Conservation (phyloP, 1,140 invertebrate species). For the Aphelinus certus region DNA sequence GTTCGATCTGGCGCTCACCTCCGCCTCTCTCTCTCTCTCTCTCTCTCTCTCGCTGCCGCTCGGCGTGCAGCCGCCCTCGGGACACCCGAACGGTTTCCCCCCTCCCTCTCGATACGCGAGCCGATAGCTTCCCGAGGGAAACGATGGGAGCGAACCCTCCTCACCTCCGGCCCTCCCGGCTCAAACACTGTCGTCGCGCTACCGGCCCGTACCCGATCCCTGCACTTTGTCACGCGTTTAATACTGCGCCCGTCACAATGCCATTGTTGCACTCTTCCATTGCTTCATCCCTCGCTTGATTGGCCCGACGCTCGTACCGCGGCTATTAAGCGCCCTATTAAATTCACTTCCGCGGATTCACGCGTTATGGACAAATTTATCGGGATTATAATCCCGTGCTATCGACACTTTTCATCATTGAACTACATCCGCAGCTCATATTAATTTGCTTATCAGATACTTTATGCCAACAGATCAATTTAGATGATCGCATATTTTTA, state of each 20-base stretch:
- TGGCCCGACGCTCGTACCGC: too few relatives aligned
- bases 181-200: constrained; percentile 47
- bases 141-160: constrained; percentile 55
- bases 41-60: constrained; percentile 7
- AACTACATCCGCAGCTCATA: too few relatives aligned
- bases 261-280: background rate
- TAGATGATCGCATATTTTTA: too few relatives aligned
- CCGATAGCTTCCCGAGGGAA: constrained; percentile 65
- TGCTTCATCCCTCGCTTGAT: background rate
- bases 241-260: background rate
- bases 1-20: constrained; percentile 29
- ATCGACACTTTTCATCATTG: too few relatives aligned
- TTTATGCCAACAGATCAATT: too few relatives aligned
- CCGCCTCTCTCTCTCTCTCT: constrained; percentile 35
- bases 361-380: too few relatives aligned
- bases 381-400: too few relatives aligned
- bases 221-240: background rate
- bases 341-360: too few relatives aligned
- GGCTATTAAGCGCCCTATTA: too few relatives aligned
- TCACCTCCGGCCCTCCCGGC: constrained; percentile 23
- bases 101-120: constrained; percentile 66
- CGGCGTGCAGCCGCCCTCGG: constrained; percentile 31
- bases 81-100: constrained; percentile 56
- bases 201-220: background rate
- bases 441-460: too few relatives aligned